Conservation (phyloP, 2,797 vertebrate genomes). For the Gouania willdenowi region DNA sequence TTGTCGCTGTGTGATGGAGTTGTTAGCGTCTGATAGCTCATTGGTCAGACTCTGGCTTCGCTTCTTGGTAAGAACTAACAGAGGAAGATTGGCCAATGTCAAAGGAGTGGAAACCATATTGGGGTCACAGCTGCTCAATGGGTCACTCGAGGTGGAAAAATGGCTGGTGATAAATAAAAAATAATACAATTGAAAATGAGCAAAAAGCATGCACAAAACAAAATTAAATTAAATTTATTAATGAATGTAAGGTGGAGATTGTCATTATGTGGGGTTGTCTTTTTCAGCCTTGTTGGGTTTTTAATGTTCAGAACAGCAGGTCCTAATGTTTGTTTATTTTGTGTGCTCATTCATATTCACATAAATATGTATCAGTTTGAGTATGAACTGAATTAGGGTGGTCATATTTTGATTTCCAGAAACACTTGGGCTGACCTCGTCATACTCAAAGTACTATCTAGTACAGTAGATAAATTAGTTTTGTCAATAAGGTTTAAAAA, state of each 20-base stretch:
- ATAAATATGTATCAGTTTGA: no score
- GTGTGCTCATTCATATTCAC: no score
- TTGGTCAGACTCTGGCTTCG: constrained; percentile 55
- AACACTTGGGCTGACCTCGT: no score
- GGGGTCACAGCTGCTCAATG: constrained; percentile 40
- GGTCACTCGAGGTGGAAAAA: constrained; percentile 27
- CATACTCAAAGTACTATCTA: no score
- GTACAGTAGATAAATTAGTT: no score
- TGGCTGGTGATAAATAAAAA: constrained; percentile 31
- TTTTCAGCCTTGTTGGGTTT: no score
- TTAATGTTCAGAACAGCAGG: no score
- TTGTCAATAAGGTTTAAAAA: no score
- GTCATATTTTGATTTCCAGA: no score
- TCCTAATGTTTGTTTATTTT: no score
- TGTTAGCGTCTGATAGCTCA: constrained; percentile 9
- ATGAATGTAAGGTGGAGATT: background rate
- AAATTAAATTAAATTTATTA: background rate
- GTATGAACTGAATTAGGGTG: no score
- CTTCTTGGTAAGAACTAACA: constrained; percentile 46
- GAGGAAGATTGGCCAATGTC: constrained; percentile 60
- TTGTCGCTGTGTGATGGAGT: constrained; percentile 1
- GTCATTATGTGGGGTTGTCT: no score
- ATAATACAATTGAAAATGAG: background rate
- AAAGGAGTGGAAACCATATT: constrained; percentile 69
- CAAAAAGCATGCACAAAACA: background rate